These are phyloP conservation scores for Hydriomena furcata DNA, from an alignment of 2,888 invertebrate genomes.

Conservation along the genomic window DNA sequence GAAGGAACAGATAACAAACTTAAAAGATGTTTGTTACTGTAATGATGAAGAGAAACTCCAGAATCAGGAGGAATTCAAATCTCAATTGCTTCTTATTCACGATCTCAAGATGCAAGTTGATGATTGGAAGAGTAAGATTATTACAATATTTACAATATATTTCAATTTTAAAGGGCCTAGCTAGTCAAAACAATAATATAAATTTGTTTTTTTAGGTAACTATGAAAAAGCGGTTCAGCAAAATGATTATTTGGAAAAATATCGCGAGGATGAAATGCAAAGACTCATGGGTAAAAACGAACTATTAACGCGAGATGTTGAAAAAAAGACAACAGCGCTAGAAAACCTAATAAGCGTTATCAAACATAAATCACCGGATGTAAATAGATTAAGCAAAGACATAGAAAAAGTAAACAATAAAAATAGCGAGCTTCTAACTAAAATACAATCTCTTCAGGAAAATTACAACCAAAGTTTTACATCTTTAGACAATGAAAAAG, in stretches of 20 bases:
- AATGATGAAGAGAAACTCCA: conserved; percentile 68
- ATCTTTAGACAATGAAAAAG: conserved; percentile 55
- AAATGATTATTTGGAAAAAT: conserved; percentile 60
- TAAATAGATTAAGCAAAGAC: conserved; percentile 51
- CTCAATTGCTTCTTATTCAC: conserved; percentile 60
- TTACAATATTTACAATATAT: neutral
- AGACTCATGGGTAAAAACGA: conserved; percentile 51
- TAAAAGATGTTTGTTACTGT: conserved; percentile 57
- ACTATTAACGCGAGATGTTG: conserved; percentile 45
- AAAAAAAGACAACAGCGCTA: conserved; percentile 54
- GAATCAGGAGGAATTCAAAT: conserved; percentile 58
- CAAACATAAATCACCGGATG: conserved; percentile 58
- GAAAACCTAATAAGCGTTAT: conserved; percentile 56
- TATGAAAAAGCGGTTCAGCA: conserved; percentile 57
- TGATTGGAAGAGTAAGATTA: conserved; percentile 63
- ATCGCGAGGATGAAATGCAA: conserved; percentile 48
- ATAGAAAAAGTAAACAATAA: conserved; percentile 51
- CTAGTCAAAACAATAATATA: neutral
- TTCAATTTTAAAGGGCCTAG: no score
- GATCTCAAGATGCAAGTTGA: conserved; percentile 63
- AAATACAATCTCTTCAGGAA: conserved; percentile 50
- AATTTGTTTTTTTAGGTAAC: conserved; percentile 47
- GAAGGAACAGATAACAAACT: conserved; percentile 62
- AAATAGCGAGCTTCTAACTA: conserved; percentile 46
- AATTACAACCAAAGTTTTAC: conserved; percentile 46